phyloP scores from a whole-genome alignment of 2,113 vertebrate species.

The Glaucomys volans region DNA sequence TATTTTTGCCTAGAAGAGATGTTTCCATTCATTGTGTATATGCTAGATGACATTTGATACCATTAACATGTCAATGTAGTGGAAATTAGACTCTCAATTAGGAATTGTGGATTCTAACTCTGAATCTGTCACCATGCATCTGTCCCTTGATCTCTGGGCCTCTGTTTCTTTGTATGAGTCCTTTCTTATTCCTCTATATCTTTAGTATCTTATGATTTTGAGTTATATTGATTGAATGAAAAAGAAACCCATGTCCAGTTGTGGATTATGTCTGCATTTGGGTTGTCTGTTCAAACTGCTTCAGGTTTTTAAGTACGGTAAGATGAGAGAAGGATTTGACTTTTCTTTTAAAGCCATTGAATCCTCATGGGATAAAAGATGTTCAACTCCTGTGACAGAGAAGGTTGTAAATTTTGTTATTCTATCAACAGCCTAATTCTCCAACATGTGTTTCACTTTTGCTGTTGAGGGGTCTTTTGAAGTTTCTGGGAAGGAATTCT shows the following conservation, averaged over 20 bases:
- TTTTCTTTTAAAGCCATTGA: slow-evolving; percentile 26
- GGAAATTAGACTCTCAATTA: not conserved
- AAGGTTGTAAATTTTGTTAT: slow-evolving; percentile 2
- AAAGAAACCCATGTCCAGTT: not conserved
- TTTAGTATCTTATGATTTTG: not conserved
- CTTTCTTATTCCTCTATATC: not conserved
- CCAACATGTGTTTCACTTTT: slow-evolving; percentile 37
- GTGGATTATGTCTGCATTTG: not conserved
- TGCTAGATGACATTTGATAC: not conserved
- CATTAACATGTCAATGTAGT: not conserved
- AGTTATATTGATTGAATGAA: not conserved
- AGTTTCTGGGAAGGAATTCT: not conserved
- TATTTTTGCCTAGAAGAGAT: not conserved
- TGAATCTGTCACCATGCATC: not conserved
- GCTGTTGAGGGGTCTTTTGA: slow-evolving; percentile 2
- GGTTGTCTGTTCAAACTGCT: not conserved
- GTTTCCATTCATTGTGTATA: not conserved
- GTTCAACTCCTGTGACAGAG: not conserved
- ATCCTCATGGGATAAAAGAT: not conserved
- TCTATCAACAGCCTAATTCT: not conserved
- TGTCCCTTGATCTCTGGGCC: not conserved
- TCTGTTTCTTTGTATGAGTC: not conserved
- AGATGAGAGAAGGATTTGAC: not conserved
- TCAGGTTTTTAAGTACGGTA: not conserved
- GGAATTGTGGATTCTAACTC: not conserved